phyloP scores from a whole-genome alignment of 2,113 vertebrate species.

The Phalacrocorax brasilianus region DNA sequence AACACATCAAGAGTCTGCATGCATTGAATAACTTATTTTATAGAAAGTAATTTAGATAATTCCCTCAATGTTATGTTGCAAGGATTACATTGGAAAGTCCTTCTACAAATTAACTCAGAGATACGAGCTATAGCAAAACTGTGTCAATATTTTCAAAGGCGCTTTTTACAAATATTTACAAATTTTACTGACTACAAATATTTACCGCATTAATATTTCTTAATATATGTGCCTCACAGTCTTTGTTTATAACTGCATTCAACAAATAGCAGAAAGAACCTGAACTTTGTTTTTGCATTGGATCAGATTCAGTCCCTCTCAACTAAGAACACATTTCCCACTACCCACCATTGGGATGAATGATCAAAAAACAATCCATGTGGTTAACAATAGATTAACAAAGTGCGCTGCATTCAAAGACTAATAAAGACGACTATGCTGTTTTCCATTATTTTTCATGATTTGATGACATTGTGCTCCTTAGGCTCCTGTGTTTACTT shows the following conservation, averaged over 20 bases:
- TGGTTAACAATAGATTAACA: conserved; percentile 32
- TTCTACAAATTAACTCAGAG: not conserved
- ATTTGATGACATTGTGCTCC: conserved; percentile 39
- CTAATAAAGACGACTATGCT: not conserved
- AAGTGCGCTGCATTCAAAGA: conserved; percentile 36
- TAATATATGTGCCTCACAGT: not conserved
- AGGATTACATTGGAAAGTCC: not conserved
- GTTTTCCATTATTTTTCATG: conserved; percentile 41
- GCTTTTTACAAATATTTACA: not conserved
- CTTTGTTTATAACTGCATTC: not conserved
- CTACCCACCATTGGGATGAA: not conserved
- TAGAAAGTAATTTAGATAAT: not conserved
- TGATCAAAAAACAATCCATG: conserved; percentile 21
- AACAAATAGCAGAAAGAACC: not conserved
- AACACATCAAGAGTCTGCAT: not conserved
- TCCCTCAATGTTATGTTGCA: not conserved
- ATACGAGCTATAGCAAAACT: not conserved
- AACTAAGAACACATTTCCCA: not conserved
- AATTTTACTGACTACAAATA: not conserved
- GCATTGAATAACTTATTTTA: not conserved
- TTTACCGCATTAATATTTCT: not conserved
- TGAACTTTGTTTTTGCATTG: conserved; percentile 4
- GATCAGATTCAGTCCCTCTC: not conserved
- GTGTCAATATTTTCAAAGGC: not conserved
- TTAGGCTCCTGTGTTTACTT: conserved; percentile 54